A percentile compares a stretch with the other conserved stretches of the same genome.
These are phyloP conservation scores for Drosophila novamexicana DNA, from an alignment of 1,140 invertebrate species.

Conservation along the genomic window DNA sequence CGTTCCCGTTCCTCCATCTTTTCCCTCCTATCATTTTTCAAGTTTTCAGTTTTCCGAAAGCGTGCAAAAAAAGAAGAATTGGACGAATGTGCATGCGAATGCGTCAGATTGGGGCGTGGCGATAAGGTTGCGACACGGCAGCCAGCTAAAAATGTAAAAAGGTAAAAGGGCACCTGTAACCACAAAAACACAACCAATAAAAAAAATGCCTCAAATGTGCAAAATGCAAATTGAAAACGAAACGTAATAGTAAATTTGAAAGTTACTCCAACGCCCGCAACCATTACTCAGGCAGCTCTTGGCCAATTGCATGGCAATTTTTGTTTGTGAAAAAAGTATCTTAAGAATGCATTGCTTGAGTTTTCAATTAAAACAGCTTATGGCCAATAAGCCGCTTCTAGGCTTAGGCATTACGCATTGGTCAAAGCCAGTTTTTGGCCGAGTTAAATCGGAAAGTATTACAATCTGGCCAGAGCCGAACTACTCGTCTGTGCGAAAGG, in stretches of 20 bases:
- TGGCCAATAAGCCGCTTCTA: slow-evolving; percentile 20
- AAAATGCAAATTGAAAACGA: slow-evolving; percentile 75
- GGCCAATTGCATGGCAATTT: slow-evolving; percentile 14
- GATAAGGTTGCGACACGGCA: slow-evolving; percentile 55
- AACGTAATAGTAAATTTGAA: slow-evolving; percentile 70
- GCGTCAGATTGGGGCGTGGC: slow-evolving; percentile 69
- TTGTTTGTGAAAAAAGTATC: slow-evolving; percentile 22
- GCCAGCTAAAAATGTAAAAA: slow-evolving; percentile 33
- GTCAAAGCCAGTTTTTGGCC: slow-evolving; percentile 17
- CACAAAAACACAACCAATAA: slow-evolving; percentile 4
- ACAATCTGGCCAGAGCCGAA: slow-evolving; percentile 4
- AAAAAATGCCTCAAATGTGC: slow-evolving; percentile 21
- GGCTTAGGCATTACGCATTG: neutral
- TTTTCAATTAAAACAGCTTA: slow-evolving; percentile 70
- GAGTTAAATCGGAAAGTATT: slow-evolving; percentile 1
- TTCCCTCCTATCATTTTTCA: slow-evolving; percentile 12
- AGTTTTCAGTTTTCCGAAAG: slow-evolving; percentile 28
- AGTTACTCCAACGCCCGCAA: slow-evolving; percentile 1
- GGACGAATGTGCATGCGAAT: slow-evolving; percentile 60
- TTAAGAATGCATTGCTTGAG: slow-evolving; percentile 28
- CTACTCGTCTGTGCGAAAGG: neutral
- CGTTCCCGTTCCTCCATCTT: neutral
- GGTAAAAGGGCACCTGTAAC: slow-evolving; percentile 22
- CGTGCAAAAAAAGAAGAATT: slow-evolving; percentile 47
- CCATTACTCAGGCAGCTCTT: slow-evolving; percentile 21